These are phyloP conservation scores for Python bivittatus DNA, from an alignment of 2,113 vertebrate species.

Conservation along the genomic window DNA sequence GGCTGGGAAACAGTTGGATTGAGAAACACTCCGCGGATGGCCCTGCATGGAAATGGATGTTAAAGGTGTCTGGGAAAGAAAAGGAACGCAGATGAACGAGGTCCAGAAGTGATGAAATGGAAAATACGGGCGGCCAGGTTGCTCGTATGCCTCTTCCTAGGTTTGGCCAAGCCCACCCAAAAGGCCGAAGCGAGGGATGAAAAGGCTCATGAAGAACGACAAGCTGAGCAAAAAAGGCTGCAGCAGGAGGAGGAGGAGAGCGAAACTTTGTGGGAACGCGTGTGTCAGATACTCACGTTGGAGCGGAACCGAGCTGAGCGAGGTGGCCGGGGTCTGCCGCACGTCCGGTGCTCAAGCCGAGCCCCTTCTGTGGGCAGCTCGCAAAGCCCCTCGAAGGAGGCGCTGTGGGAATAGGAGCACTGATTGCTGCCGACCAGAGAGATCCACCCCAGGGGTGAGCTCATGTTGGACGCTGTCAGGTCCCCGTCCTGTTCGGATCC, in stretches of 20 bases:
- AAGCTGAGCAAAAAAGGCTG: too few relatives aligned
- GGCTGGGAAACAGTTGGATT: neutral
- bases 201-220: neutral
- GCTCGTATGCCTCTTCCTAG: neutral
- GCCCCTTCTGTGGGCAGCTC: constrained; percentile 87
- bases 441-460: constrained; percentile 75
- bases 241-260: too few relatives aligned
- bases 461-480: constrained; percentile 45
- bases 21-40: neutral
- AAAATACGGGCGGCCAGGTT: neutral
- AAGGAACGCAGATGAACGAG: neutral
- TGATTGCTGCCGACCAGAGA: constrained; percentile 73
- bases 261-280: neutral
- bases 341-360: constrained; percentile 85
- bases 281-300: constrained; percentile 47
- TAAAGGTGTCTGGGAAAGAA: neutral
- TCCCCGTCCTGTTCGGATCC: constrained; percentile 70
- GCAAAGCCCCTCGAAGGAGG: constrained; percentile 86
- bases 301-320: constrained; percentile 75
- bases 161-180: too few relatives aligned
- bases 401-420: constrained; percentile 74
- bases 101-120: neutral
- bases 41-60: too few relatives aligned
- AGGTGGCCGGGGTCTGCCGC: constrained; percentile 84
- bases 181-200: neutral